Conservation (phyloP, 2,113 vertebrate species). For the Ammodytes marinus region DNA sequence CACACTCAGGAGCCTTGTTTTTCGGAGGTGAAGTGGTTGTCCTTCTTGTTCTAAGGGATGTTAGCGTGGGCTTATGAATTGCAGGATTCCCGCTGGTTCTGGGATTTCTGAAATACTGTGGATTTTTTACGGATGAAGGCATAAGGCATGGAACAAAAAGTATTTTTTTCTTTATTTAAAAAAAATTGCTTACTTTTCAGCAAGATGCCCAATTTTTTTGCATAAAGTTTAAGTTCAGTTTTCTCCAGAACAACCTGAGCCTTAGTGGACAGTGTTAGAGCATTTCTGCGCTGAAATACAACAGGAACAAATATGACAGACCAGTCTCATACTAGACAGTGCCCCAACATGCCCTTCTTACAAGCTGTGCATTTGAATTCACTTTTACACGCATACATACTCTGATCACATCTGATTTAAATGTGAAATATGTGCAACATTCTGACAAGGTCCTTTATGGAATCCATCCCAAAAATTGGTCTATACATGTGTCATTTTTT, state of each 20-base stretch:
- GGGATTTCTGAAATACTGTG: slow-evolving; percentile 7
- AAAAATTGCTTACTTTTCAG: background rate
- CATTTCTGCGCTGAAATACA: background rate
- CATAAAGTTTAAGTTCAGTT: background rate
- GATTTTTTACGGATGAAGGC: background rate
- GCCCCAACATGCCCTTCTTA: background rate
- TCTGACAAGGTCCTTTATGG: background rate
- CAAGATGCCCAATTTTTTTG: background rate
- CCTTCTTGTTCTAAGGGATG: slow-evolving; percentile 22
- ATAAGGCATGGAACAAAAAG: background rate
- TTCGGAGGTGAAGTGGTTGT: slow-evolving; percentile 22
- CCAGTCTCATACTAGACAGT: background rate
- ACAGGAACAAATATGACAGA: background rate
- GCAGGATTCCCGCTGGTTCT: background rate
- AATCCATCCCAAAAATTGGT: background rate
- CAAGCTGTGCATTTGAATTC: background rate
- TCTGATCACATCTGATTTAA: background rate
- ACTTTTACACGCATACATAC: background rate
- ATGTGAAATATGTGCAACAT: background rate
- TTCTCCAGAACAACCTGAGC: background rate
- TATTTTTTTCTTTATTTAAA: slow-evolving; percentile 2
- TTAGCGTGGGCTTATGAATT: background rate
- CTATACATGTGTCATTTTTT: background rate
- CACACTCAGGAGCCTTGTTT: slow-evolving; percentile 23
- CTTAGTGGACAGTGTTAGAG: background rate